These are phyloP conservation scores for Morpho helenor DNA, from an alignment of 2,888 invertebrate genomes.

Conservation along the genomic window DNA sequence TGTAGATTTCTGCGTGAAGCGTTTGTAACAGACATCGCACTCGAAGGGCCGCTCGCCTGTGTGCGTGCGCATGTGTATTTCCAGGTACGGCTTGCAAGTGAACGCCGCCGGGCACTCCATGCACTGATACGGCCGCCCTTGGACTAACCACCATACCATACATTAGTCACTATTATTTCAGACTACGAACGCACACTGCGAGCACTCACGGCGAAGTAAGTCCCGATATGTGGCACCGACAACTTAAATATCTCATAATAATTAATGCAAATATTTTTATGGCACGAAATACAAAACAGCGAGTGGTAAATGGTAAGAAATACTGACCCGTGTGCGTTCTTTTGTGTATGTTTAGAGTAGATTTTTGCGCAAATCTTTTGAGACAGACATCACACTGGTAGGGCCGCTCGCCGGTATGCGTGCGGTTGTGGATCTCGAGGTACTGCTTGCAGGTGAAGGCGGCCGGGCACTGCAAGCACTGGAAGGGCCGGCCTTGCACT, in stretches of 20 bases:
- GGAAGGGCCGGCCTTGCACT: slow-evolving; percentile 78
- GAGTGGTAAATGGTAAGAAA: slow-evolving; percentile 16
- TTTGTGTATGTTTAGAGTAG: slow-evolving; percentile 89
- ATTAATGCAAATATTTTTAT: slow-evolving; percentile 14
- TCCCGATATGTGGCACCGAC: slow-evolving; percentile 70
- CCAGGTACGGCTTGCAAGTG: slow-evolving; percentile 81
- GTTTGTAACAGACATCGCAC: slow-evolving; percentile 79
- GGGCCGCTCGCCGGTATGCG: slow-evolving; percentile 87
- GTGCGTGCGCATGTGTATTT: slow-evolving; percentile 84
- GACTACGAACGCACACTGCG: slow-evolving; percentile 2
- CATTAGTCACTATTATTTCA: slow-evolving; percentile 24
- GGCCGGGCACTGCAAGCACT: slow-evolving; percentile 81
- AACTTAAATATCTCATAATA: slow-evolving; percentile 40
- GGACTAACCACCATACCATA: slow-evolving; percentile 53
- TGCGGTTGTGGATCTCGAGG: slow-evolving; percentile 88
- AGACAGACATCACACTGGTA: slow-evolving; percentile 87
- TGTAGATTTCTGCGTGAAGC: slow-evolving; percentile 79
- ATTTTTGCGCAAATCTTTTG: slow-evolving; percentile 77
- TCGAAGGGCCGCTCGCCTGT: slow-evolving; percentile 80
- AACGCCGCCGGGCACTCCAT: slow-evolving; percentile 80
- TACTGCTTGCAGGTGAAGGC: slow-evolving; percentile 90
- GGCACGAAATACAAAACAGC: slow-evolving; percentile 4
- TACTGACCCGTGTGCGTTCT: slow-evolving; percentile 84
- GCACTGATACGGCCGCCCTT: slow-evolving; percentile 78
- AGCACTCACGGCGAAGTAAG: neutral